Evolutionary conservation across 2,888 invertebrate genomes (phyloP).

Genomic region (Dyspetes luteomarginatus): DNA sequence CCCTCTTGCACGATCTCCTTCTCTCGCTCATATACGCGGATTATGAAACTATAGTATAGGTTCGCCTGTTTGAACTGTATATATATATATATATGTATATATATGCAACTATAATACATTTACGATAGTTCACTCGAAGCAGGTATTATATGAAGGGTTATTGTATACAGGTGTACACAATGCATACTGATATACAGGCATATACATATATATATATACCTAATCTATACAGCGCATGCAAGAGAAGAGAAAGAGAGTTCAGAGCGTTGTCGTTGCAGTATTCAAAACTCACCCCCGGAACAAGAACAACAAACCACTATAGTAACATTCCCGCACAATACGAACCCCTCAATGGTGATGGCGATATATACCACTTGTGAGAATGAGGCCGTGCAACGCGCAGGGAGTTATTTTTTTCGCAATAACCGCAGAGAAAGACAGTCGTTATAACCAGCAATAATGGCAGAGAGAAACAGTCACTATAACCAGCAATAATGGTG

Average conservation of each 20-base stretch:
- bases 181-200: slow-evolving; percentile 6
- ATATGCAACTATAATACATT: slow-evolving; percentile 39
- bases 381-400: slow-evolving; percentile 6
- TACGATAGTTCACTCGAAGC: slow-evolving; percentile 32
- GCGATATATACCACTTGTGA: slow-evolving; percentile 14
- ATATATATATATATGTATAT: neutral
- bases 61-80: slow-evolving; percentile 21
- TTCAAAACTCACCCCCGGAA: slow-evolving; percentile 28
- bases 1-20: slow-evolving; percentile 13
- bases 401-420: slow-evolving; percentile 1
- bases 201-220: no score
- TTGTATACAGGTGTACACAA: slow-evolving; percentile 7
- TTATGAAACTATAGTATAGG: slow-evolving; percentile 42
- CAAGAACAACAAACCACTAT: slow-evolving; percentile 49
- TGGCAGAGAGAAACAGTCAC: no score
- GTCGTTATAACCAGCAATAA: no score
- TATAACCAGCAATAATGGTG: no score
- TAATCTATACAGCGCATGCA: neutral
- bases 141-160: slow-evolving; percentile 33
- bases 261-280: slow-evolving; percentile 41
- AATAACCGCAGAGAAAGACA: neutral
- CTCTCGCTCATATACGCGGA: slow-evolving; percentile 40
- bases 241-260: neutral
- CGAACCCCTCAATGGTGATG: slow-evolving; percentile 13
- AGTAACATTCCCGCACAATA: slow-evolving; percentile 49